phyloP scores from a whole-genome alignment of 2,797 vertebrate genomes.

The Etheostoma nigrum region DNA sequence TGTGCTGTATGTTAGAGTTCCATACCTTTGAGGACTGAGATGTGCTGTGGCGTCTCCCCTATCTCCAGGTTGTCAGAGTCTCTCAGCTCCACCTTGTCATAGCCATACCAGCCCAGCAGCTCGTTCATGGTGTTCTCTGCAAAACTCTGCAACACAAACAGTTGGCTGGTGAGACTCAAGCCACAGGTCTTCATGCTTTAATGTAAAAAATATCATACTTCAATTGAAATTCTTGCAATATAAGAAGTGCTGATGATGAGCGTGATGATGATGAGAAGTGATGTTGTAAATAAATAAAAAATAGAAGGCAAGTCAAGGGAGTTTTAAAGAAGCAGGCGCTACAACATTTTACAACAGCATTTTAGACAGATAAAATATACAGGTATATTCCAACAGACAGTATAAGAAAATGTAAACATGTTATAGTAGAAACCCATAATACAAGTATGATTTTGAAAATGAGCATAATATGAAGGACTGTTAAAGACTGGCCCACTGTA shows the following conservation, averaged over 20 bases:
- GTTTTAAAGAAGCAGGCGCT: no score
- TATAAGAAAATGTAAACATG: no score
- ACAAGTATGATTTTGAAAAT: no score
- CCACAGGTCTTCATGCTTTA: neutral
- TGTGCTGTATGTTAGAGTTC: neutral
- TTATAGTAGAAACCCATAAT: no score
- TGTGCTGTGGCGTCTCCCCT: conserved; percentile 95
- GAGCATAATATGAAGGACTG: no score
- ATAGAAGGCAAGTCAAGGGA: neutral
- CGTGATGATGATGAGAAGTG: neutral
- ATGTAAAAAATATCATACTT: neutral
- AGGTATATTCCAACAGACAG: no score
- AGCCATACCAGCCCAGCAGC: conserved; percentile 99
- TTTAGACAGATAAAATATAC: no score
- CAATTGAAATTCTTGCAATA: neutral
- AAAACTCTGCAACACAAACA: conserved; percentile 93
- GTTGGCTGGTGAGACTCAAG: conserved; percentile 5
- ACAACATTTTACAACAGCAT: no score
- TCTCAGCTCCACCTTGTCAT: conserved; percentile 99
- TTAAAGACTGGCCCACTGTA: no score
- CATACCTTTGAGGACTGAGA: conserved; percentile 98
- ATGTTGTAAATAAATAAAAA: conserved; percentile 11
- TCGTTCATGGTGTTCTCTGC: conserved; percentile 99
- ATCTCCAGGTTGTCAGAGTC: conserved; percentile 99
- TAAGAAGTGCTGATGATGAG: neutral